Base-by-base conservation (phyloP, 2,797 vertebrate genomes). In the Erethizon dorsatum region DNA sequence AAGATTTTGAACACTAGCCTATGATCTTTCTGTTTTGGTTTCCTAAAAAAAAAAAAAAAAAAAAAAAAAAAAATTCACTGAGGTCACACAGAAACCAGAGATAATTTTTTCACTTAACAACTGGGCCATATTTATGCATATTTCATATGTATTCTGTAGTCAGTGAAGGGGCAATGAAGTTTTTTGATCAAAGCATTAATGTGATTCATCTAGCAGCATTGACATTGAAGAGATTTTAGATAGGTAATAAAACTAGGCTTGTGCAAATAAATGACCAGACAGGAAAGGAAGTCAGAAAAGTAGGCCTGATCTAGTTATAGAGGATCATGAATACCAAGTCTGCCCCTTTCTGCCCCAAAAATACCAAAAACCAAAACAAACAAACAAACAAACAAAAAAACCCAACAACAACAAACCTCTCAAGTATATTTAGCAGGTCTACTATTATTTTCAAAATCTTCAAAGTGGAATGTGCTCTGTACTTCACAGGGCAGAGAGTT, bases 361-460 rank as follows among this genome's bases (percentile, higher is more conserved):
- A 67, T 86, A 84, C 73, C 17, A n/a, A n/a, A 73, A 78, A 73
- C 67, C 12, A 63, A 86, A 90, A 41, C 8, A 13, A 63, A 67
- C 31, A 13, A 67, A 67, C 63, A 18, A 56, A 17, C 54, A 2
- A 56, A 56, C 28, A 91, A 50, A 73, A 45, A 67, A 67, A 67
- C 33, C 65, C 33, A 67, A 6, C 5, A 33, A 2, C 6, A 67
- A 67, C 33, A 20, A 75, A 26, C 73, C 24, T 47, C 77, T 67
- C 73, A 83, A 33, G 37, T 37, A 79, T 9, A 18, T 26, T 82
- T 31, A 56, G 50, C 33, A 95, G 7, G 65, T 14, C 47, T 78
- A 63, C 54, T 50, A 56, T 8, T 37, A 71, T 22, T 88, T 90
- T 67, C 45, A 59, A 94, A 75, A n/a, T 91, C 77, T 57, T 95